Percentiles rank a stretch among this genome's conserved stretches.
These are phyloP conservation scores for Aphis gossypii DNA, from an alignment of 1,140 invertebrate genomes.

Conservation along the genomic window DNA sequence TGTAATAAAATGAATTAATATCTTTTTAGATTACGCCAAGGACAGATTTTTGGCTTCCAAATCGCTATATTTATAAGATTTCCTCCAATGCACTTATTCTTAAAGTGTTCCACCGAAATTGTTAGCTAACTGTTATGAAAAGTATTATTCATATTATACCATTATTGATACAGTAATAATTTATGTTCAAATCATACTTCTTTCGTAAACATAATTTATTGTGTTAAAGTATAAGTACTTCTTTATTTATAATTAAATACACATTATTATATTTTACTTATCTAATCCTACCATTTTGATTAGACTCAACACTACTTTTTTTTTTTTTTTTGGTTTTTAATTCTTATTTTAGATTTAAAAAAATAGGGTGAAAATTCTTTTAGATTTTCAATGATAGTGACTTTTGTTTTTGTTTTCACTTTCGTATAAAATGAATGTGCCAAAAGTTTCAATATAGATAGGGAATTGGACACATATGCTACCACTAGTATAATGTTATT, in stretches of 20 bases:
- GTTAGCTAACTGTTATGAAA: neutral
- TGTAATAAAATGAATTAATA: conserved; percentile 38
- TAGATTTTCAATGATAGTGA: neutral
- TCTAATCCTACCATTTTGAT: too few relatives aligned
- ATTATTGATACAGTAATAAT: neutral
- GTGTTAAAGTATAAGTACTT: neutral
- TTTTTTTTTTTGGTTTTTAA: neutral
- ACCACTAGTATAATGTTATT: neutral
- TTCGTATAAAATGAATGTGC: neutral
- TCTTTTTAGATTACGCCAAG: neutral
- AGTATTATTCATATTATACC: neutral
- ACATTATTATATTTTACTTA: neutral
- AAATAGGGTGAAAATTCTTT: neutral
- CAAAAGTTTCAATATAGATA: neutral
- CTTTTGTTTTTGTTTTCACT: neutral
- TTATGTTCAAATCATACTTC: neutral
- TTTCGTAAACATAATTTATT: neutral
- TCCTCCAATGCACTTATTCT: neutral
- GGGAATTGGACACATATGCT: neutral
- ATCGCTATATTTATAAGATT: neutral
- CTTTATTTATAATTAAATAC: neutral
- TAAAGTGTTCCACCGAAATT: neutral
- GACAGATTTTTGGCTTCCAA: conserved; percentile 34
- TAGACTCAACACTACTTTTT: too few relatives aligned
- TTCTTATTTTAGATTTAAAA: neutral